Percentiles rank a stretch among this genome's conserved stretches.
Evolutionary conservation across 1,140 invertebrate species (phyloP).

Genomic region (Bathynomus jamesi): DNA sequence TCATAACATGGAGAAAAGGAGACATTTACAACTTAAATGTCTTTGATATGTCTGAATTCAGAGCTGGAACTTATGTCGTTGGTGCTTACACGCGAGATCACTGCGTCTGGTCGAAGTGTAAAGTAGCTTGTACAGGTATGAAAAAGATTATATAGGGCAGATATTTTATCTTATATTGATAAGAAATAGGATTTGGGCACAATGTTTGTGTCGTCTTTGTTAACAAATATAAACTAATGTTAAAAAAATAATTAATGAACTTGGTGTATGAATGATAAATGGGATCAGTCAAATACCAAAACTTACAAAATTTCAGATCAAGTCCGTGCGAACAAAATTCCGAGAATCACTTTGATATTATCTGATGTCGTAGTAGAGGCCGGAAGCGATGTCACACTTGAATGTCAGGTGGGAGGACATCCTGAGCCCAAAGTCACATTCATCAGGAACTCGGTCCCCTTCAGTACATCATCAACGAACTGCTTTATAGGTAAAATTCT

Average conservation of each 20-base stretch:
- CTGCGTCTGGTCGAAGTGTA: constrained; percentile 30
- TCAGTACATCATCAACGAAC: background rate
- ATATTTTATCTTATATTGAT: too few relatives aligned
- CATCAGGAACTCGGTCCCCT: constrained; percentile 14
- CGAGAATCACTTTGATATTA: background rate
- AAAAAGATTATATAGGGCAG: too few relatives aligned
- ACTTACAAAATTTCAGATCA: background rate
- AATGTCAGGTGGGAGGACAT: constrained; percentile 37
- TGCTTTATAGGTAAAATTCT: background rate
- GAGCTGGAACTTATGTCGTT: constrained; percentile 18
- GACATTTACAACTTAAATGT: constrained; percentile 23
- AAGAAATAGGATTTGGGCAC: too few relatives aligned
- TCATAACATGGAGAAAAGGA: constrained; percentile 16
- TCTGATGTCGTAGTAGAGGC: background rate
- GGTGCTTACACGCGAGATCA: constrained; percentile 28
- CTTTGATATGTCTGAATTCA: background rate
- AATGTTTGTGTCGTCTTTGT: too few relatives aligned
- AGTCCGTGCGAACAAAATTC: background rate
- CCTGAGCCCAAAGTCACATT: constrained; percentile 38
- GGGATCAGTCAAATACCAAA: too few relatives aligned
- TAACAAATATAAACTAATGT: too few relatives aligned
- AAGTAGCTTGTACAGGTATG: constrained; percentile 21
- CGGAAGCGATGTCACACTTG: constrained; percentile 24
- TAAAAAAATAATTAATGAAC: too few relatives aligned
- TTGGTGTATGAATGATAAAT: too few relatives aligned